These are phyloP conservation scores for Drosophila auraria DNA, from an alignment of 1,140 invertebrate species.

Conservation along the genomic window DNA sequence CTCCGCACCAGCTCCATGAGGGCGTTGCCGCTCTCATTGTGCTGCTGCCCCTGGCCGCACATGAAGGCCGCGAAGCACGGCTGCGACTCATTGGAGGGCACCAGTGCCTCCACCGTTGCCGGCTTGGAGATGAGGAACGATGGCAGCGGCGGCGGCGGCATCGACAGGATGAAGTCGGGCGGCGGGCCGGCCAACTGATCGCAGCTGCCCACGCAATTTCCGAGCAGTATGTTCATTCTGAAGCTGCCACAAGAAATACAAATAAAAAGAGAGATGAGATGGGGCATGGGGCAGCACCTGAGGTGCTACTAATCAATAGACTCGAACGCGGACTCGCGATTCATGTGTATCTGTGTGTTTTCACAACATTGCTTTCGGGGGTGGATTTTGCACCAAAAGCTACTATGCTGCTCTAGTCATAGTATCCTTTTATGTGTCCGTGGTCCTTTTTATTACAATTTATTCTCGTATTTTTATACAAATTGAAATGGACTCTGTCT, in stretches of 20 bases:
- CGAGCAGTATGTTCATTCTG: slow-evolving; percentile 68
- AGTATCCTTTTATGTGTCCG: no score
- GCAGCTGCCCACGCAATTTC: slow-evolving; percentile 86
- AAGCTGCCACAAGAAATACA: not conserved
- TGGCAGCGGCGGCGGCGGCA: slow-evolving; percentile 93
- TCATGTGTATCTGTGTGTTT: slow-evolving; percentile 39
- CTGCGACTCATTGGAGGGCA: slow-evolving; percentile 86
- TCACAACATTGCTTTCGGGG: slow-evolving; percentile 30
- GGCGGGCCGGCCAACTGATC: slow-evolving; percentile 91
- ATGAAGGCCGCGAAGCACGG: slow-evolving; percentile 86
- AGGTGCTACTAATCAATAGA: slow-evolving; percentile 21
- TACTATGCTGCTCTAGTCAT: not conserved
- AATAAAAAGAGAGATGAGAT: not conserved
- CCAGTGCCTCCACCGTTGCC: slow-evolving; percentile 72
- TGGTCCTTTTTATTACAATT: not conserved
- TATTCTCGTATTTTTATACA: no score
- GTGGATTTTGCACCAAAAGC: slow-evolving; percentile 22
- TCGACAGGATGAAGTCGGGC: slow-evolving; percentile 91
- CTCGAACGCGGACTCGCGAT: not conserved
- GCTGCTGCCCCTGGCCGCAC: slow-evolving; percentile 86
- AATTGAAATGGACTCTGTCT: not conserved
- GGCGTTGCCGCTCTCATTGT: slow-evolving; percentile 88
- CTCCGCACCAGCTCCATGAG: slow-evolving; percentile 91
- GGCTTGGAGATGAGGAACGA: slow-evolving; percentile 87
- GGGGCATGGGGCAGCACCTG: not conserved